Base-by-base conservation (phyloP, 2,113 vertebrate species). In the Paradoxurus hermaphroditus region DNA sequence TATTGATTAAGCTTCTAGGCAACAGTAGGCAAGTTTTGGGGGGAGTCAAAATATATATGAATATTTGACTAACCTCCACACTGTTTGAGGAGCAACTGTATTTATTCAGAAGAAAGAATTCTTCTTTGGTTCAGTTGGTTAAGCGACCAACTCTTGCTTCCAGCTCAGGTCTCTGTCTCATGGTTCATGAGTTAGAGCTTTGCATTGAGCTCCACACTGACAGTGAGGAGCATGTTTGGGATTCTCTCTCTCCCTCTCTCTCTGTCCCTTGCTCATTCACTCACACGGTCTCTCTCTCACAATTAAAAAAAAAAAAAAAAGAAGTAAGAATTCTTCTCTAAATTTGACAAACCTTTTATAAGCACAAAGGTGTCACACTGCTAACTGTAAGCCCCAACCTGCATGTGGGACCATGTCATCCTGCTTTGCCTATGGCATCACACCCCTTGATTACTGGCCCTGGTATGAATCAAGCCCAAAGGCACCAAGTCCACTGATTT, bases 261-360 rank as follows among this genome's bases (percentile, higher is more conserved):
- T 59, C 56, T 21, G 56, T 23, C 21, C 56, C 8, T 59, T 21
- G 19, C 56, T 21, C 56, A 59, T 59, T 59, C 7, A 8, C 8
- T 21, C 56, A 59, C 21, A 59, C 21, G 21, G 56, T 25, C 56
- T 59, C 56, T 59, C 56, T 59, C 56, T 59, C 21, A 59, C 56
- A 25, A 59, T 23, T 23, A 59, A 59, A 53, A 0, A 53, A 53
- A 59, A 19, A 21, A 23, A 59, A 59, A 59, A 59, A 59, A 21
- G 63, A 67, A 27, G 10, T 94, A 67, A 91, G 25, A 56, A 53
- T 31, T 82, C 34, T 39, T 93, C 46, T 77, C 77, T 91, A 68
- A 65, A 83, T 56, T 36, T 86, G 27, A 72, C 15, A 51, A 77
- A 41, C 1, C 13, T 89, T 92, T 59, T 70, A 13, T 23, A 77